Base-by-base conservation (phyloP, 1,140 invertebrate genomes). In the Venturia canescens region DNA sequence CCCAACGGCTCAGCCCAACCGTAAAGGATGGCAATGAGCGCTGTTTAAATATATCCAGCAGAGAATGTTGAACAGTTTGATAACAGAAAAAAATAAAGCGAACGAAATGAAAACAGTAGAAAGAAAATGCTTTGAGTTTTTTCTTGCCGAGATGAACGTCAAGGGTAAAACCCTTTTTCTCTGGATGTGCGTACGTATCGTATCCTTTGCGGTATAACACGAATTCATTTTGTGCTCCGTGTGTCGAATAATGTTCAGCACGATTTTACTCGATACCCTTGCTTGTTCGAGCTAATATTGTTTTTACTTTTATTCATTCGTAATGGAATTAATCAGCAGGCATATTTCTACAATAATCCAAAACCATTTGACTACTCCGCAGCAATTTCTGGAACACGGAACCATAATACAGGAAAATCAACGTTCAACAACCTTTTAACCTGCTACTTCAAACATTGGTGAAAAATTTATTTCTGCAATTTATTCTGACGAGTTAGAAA, bases 41-140 rank as follows among this genome's bases (percentile, higher is more conserved):
- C 85, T 88, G 87, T 89, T 88, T 87, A 88, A 88, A 88, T 72
- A 80, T 88, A 89, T 88, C 88, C 86, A 79, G 81, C 84, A 83
- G 82, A 84, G 83, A 86, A 89, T 87, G 86, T 88, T 89, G 86
- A 88, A 88, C 87, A 89, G 86, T 87, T 84, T 83, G 80, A 82
- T 83, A 87, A 87, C 86, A 83, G 87, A 88, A 88, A 84, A 85
- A 80, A 53, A 69, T n/a, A n/a, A n/a, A n/a, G n/a, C n/a, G n/a
- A n/a, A n/a, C n/a, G n/a, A 53, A 57, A 18, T 70, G 50, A 50
- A 57, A 50, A 34, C 31, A 50, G 69, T 57, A 79, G 26, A 63
- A 66, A 27, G 23, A 66, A 66, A 23, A 66, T 27, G 15, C 26
- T 23, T 76, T 78, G 75, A 38, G 21, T 66, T 72, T 77, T 79